Evolutionary conservation across 2,888 invertebrate genomes (phyloP), one percentile per base, ranked within the genome.

Genomic region (Nymphalis c-album): DNA sequence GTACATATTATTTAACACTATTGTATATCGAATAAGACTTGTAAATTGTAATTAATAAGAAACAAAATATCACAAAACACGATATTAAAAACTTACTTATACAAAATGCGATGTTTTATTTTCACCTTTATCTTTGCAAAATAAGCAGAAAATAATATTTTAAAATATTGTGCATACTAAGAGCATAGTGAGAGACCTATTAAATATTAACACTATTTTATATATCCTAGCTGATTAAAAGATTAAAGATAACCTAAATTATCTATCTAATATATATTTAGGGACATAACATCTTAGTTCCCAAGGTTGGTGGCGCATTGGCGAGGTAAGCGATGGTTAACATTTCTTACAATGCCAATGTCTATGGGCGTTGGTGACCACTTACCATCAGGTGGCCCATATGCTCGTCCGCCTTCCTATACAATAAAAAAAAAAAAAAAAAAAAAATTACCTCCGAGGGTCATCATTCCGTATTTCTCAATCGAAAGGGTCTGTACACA

Each of bases 41-140:
- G 89, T 91, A 90, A 80, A 91, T 90, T 90, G 83, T 91, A 91
- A 90, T 87, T 87, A 81, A 87, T 83, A 86, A 84, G 77, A 85
- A 83, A 83, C 77, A 84, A 86, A 86, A 81, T 86, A 86, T 87
- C 84, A 87, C 81, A 74, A 84, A 87, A 82, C 88, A 88, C 81
- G 78, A 88, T 76, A 89, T 85, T 87, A 90, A 90, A 89, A 83
- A 81, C 79, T 74, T 77, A 78, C 73, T 74, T 75, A 74, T 73
- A 84, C 64, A 79, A 75, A 73, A 73, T 60, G 5, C 46, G 17
- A 76, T 65, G 74, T 81, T 82, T 80, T 76, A 66, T 66, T 66
- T 55, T n/a, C 17, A 55, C 7, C 26, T 0, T n/a, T n/a, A 26
- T 31, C 51, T 26, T 18, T 48, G 3, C 20, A 6, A 31, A 48